Base-by-base conservation (phyloP, 2,113 vertebrate species). In the Rhinolophus ferrumequinum region DNA sequence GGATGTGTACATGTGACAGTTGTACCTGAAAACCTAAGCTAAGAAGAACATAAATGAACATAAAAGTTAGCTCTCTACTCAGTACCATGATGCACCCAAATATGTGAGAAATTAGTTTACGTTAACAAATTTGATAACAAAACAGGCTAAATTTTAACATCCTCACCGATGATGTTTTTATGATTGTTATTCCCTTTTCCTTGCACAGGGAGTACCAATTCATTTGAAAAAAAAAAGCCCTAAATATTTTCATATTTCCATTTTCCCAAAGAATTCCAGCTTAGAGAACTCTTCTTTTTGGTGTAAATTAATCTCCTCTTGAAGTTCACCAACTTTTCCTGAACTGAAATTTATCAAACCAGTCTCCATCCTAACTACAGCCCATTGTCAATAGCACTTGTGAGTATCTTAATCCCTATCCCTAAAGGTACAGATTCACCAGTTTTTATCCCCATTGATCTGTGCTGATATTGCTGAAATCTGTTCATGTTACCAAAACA, bases 281-380 rank as follows among this genome's bases (percentile, higher is more conserved):
- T 90, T 44, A 86, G 44, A 85, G 26, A 86, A 56, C 1, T 28
- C 50, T 21, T 72, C 38, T 90, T 93, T 90, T 90, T 82, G 26
- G 62, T 76, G 33, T 79, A 54, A 83, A 91, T 80, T 35, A 85
- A 79, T 79, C 30, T 87, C 38, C 38, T 64, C 28, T 95, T 47
- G 24, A 95, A 94, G 77, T 64, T 87, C n/a, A 77, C 15, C 85
- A 95, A 80, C 2, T 64, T 84, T 90, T 91, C 26, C 75, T 92
- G 33, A 85, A 83, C 35, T 47, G 15, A 94, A 95, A 87, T 76
- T 56, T 90, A 77, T 83, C 54, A 95, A 70, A 38, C 6, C 14
- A 56, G 81, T 50, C n/a, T 89, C 41, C 26, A 77, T 70, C n/a
- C 30, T 33, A 69, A 11, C 47, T 35, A 28, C 13, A 67, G 6